A percentile compares a stretch with the other conserved stretches of the same genome.
Conservation (phyloP, 2,888 invertebrate genomes). For the Stictocephala bisonia region DNA sequence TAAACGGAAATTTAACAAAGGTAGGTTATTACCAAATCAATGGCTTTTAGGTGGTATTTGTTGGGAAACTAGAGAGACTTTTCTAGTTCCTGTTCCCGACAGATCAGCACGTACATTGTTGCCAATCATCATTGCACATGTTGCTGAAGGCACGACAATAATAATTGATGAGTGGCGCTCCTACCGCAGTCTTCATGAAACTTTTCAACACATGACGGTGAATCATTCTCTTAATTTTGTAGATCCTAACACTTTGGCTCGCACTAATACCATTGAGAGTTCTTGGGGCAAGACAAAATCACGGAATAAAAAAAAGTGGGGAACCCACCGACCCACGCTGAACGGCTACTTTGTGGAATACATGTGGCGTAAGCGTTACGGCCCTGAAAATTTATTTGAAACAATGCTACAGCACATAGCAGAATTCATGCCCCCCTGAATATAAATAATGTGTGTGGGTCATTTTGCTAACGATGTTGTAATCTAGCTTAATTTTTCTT, state of each 20-base stretch:
- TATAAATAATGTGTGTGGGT: no score
- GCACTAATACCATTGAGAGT: background rate
- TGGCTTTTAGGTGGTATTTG: background rate
- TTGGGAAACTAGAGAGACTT: conserved; percentile 16
- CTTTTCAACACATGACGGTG: background rate
- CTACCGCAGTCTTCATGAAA: background rate
- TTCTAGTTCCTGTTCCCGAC: background rate
- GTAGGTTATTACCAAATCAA: conserved; percentile 13
- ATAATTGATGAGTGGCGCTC: conserved; percentile 2
- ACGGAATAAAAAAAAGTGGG: background rate
- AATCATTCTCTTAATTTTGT: background rate
- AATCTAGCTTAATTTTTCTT: no score
- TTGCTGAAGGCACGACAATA: background rate
- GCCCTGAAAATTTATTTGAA: no score
- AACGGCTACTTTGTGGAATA: background rate
- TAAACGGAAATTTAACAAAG: conserved; percentile 13
- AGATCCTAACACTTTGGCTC: conserved; percentile 3
- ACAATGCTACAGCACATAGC: no score
- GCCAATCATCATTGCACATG: background rate
- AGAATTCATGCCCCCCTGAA: no score
- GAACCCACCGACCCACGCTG: background rate
- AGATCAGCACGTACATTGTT: background rate
- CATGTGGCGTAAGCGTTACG: no score
- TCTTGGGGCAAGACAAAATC: background rate
- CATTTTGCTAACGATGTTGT: no score